Conservation (phyloP, 2,113 vertebrate genomes). For the Oreotrochilus melanogaster region DNA sequence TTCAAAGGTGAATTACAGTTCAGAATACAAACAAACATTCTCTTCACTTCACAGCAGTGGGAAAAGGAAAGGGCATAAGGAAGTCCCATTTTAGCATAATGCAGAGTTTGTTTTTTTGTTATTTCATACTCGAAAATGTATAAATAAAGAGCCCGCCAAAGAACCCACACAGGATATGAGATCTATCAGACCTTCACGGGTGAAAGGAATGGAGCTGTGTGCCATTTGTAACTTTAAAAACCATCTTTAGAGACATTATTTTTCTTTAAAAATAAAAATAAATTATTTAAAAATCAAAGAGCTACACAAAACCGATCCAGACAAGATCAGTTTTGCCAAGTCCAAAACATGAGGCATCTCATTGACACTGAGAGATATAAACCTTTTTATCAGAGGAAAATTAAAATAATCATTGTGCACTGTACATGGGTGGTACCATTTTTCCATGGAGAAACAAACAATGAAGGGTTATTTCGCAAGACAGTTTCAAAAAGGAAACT, state of each 20-base stretch:
- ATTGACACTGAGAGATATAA: background rate
- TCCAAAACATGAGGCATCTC: background rate
- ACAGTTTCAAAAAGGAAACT: background rate
- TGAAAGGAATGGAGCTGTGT: background rate
- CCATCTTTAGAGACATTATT: background rate
- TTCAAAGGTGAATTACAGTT: conserved; percentile 66
- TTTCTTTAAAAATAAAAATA: background rate
- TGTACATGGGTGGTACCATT: background rate
- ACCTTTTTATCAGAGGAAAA: background rate
- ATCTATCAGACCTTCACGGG: conserved; percentile 5
- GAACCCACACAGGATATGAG: background rate
- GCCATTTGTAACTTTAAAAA: conserved; percentile 12
- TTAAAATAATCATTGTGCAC: background rate
- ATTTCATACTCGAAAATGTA: conserved; percentile 45
- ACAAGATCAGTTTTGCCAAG: background rate
- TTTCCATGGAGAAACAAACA: background rate
- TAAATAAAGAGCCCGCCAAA: conserved; percentile 43
- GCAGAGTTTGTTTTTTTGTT: conserved; percentile 55
- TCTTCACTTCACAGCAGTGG: background rate
- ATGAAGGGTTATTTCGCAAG: background rate
- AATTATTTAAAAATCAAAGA: background rate
- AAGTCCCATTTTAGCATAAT: conserved; percentile 43
- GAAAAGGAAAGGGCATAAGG: background rate
- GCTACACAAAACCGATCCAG: background rate
- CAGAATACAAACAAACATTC: conserved; percentile 57